Percentiles rank a stretch among this genome's conserved stretches.
These are phyloP conservation scores for Sebastiscus albofasciatus DNA, from an alignment of 2,797 vertebrate species.

Conservation along the genomic window DNA sequence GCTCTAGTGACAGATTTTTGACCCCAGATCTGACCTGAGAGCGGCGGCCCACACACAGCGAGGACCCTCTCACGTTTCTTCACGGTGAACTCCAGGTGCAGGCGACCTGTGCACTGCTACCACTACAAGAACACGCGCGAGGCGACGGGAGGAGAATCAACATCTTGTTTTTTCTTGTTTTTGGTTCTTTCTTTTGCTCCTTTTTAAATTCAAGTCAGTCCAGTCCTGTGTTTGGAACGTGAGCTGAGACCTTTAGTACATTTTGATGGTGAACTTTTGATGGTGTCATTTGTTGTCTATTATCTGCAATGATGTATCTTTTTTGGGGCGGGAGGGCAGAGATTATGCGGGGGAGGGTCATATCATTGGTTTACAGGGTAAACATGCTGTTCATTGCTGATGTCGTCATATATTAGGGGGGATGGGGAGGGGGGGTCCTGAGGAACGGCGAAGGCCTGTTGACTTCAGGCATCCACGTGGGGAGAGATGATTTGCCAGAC, in stretches of 20 bases:
- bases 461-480: constrained; percentile 50
- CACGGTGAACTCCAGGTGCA: constrained; percentile 44
- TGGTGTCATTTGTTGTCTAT: constrained; percentile 77
- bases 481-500: constrained; percentile 52
- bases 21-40: constrained; percentile 31
- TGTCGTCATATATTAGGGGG: constrained; percentile 64
- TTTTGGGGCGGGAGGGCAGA: constrained; percentile 24
- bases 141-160: constrained; percentile 39
- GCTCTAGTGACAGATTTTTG: constrained; percentile 20
- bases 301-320: constrained; percentile 75
- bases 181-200: constrained; percentile 40
- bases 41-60: constrained; percentile 13
- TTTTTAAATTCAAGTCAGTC: constrained; percentile 64
- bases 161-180: constrained; percentile 36
- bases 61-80: constrained; percentile 24
- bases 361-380: constrained; percentile 87
- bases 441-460: constrained; percentile 46
- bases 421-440: constrained; percentile 24
- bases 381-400: constrained; percentile 73
- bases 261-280: constrained; percentile 76
- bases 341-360: constrained; percentile 71
- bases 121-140: constrained; percentile 51
- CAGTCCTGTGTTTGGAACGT: constrained; percentile 77
- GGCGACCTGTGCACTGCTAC: constrained; percentile 54
- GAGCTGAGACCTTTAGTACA: constrained; percentile 72